A percentile compares a stretch with the other conserved stretches of the same genome.
Conservation (phyloP, 2,888 invertebrate species). For the Cremastobaeus sp. region DNA sequence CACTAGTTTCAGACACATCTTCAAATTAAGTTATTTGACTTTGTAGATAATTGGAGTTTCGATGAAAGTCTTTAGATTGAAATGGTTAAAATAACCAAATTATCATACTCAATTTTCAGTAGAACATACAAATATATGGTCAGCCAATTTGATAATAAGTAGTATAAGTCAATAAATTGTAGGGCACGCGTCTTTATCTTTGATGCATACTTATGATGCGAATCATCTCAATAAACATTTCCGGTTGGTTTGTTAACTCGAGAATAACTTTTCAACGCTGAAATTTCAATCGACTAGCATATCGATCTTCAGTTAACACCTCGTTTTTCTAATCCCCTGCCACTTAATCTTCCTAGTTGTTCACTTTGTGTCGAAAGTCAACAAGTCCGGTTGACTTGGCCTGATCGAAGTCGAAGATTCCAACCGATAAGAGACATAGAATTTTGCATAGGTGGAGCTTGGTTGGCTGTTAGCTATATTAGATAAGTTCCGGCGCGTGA, state of each 20-base stretch:
- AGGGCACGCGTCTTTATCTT: too few species aligned
- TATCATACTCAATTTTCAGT: too few species aligned
- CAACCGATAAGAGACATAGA: constrained; percentile 15
- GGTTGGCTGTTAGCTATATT: constrained; percentile 65
- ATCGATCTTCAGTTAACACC: too few species aligned
- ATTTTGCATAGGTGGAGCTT: constrained; percentile 40
- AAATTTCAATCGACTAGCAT: too few species aligned
- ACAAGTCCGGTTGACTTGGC: constrained; percentile 34
- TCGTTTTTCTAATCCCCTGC: constrained; percentile 2
- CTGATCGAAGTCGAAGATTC: constrained; percentile 38
- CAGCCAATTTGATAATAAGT: too few species aligned
- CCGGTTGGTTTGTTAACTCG: too few species aligned
- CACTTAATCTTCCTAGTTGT: constrained; percentile 4
- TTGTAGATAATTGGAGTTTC: constrained; percentile 46
- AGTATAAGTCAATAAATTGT: too few species aligned
- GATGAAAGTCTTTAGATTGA: constrained; percentile 16
- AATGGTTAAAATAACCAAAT: constrained; percentile 1
- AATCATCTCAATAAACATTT: too few species aligned
- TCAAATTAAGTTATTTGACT: constrained; percentile 44
- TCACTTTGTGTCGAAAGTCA: constrained; percentile 29
- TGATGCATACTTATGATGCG: too few species aligned
- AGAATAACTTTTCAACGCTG: too few species aligned
- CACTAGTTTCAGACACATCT: constrained; percentile 26
- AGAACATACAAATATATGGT: too few species aligned
- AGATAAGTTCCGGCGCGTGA: constrained; percentile 70